phyloP scores from a whole-genome alignment of 2,888 invertebrate genomes.

The Coenonympha glycerion region DNA sequence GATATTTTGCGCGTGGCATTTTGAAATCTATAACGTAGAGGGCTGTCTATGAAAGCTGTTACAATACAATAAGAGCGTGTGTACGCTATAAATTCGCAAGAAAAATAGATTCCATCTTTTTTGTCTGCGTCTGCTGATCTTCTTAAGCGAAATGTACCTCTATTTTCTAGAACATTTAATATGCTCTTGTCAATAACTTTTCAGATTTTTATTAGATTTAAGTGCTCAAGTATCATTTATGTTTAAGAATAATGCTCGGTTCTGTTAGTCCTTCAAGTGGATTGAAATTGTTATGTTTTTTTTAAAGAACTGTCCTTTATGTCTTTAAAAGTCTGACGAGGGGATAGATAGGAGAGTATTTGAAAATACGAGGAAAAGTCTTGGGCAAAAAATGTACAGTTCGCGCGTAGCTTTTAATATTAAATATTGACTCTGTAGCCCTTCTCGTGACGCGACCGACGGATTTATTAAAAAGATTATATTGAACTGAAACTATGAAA shows the following conservation, averaged over 20 bases:
- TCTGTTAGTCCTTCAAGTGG: too few species aligned
- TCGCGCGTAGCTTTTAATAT: not conserved
- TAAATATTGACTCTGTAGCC: slow-evolving; percentile 6
- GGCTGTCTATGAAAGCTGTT: slow-evolving; percentile 2
- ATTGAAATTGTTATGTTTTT: too few species aligned
- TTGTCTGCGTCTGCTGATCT: too few species aligned
- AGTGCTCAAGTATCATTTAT: too few species aligned
- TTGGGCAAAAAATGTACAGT: not conserved
- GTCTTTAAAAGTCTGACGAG: too few species aligned
- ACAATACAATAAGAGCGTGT: not conserved
- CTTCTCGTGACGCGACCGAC: not conserved
- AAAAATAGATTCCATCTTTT: not conserved
- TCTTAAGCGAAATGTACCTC: too few species aligned
- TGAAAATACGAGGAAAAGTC: not conserved
- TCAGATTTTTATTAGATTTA: too few species aligned
- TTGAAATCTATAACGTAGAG: not conserved
- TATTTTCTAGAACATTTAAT: too few species aligned
- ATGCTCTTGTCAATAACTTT: too few species aligned
- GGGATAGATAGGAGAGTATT: not conserved
- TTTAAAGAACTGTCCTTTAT: too few species aligned
- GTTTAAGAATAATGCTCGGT: too few species aligned
- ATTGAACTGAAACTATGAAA: not conserved
- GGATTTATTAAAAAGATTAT: slow-evolving; percentile 12
- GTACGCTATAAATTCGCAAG: not conserved
- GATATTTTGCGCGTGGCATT: slow-evolving; percentile 12